Base-by-base conservation (phyloP, 1,140 invertebrate species). In the Arctopsyche grandis region DNA sequence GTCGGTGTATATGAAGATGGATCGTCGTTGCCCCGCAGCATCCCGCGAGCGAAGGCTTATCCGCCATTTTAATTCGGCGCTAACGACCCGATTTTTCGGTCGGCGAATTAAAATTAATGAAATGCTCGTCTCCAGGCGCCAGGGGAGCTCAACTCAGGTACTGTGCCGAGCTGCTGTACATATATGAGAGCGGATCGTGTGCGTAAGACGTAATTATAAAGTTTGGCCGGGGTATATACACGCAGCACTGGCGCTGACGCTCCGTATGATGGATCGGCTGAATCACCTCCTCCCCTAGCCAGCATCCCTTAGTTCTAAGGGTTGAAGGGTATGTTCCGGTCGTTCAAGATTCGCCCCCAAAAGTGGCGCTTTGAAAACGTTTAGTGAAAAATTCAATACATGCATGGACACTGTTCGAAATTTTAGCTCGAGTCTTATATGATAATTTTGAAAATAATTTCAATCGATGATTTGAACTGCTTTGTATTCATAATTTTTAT, bases 191-290 rank as follows among this genome's bases (percentile, higher is more conserved):
- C 22, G 70, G 46, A 43, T 69, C 46, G 70, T 69, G 46, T 56
- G 77, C 77, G 69, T 78, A 71, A 79, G 78, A 75, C 75, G 81
- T 77, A 79, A 82, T 82, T 82, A 79, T 78, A 78, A 82, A 82
- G 69, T 79, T 82, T 21, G 48, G 73, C 22, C 26, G 70, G 29
- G 16, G 71, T 29, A 29, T 74, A 69, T 38, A 56, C 69, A n/a
- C n/a, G n/a, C n/a, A 56, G 78, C 7, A 38, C 78, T 76, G 80
- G 4, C 22, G 69, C 69, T 77, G 78, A 79, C 78, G 78, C 78
- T 38, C 29, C 75, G 58, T 73, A 80, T 82, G 81, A 82, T 78
- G 76, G 81, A 82, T 82, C 78, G 81, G 69, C 26, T 76, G 10
- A 52, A 52, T 12, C 56, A n/a, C 56, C 74, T 48, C 16, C 48